Evolutionary conservation across 2,113 vertebrate species (phyloP).

Genomic region (Cololabis saira): DNA sequence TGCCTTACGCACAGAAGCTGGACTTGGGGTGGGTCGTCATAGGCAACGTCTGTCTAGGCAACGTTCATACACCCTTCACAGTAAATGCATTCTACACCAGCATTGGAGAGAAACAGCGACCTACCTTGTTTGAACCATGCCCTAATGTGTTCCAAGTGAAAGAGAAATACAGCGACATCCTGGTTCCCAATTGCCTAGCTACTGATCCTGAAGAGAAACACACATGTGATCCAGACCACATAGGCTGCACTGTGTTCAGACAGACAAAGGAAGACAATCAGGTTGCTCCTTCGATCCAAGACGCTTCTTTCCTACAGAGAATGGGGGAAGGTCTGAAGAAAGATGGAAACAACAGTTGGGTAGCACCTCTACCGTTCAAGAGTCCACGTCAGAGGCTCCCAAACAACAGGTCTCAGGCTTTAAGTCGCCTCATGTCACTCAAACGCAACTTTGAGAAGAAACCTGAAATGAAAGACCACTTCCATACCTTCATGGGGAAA

Average conservation of each 20-base stretch:
- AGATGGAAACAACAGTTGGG: too few species aligned
- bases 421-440: too few species aligned
- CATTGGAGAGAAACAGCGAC: not conserved
- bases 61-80: not conserved
- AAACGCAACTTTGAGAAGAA: too few species aligned
- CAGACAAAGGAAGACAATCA: not conserved
- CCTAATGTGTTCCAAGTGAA: not conserved
- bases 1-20: not conserved
- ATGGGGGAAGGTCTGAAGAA: slow-evolving; percentile 6
- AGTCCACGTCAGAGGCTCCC: too few species aligned
- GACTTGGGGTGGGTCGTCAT: not conserved
- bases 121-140: not conserved
- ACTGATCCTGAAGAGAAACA: too few species aligned
- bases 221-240: not conserved
- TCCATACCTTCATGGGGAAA: too few species aligned
- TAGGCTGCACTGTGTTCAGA: not conserved
- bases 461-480: too few species aligned
- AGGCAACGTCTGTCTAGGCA: too few species aligned
- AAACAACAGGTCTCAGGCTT: too few species aligned
- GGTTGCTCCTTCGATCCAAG: not conserved
- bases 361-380: too few species aligned
- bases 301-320: not conserved
- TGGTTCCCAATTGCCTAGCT: too few species aligned
- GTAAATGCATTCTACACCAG: not conserved
- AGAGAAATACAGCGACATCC: not conserved